Evolutionary conservation across 1,140 invertebrate genomes (phyloP).

Genomic region (Drosophila bocki): DNA sequence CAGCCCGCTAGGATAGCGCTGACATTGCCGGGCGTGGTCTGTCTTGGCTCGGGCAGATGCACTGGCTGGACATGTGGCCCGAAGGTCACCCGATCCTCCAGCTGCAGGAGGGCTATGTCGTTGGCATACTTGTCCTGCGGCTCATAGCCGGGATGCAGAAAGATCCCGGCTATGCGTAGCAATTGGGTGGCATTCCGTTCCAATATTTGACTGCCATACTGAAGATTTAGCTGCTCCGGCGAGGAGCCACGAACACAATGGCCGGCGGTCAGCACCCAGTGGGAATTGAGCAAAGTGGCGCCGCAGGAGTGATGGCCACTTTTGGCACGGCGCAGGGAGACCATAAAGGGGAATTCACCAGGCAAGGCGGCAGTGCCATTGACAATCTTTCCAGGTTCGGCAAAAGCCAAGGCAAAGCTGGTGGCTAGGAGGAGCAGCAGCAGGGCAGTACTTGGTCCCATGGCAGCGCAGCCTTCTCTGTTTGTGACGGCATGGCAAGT

Average conservation of each 20-base stretch:
- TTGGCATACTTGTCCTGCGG: conserved; percentile 64
- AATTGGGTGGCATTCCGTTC: conserved; percentile 57
- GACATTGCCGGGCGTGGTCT: conserved; percentile 36
- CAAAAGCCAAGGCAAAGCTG: background rate
- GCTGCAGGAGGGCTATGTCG: conserved; percentile 70
- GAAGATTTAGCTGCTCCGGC: conserved; percentile 53
- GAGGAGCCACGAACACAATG: conserved; percentile 63
- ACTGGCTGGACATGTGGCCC: conserved; percentile 54
- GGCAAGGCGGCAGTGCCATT: conserved; percentile 64
- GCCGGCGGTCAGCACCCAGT: conserved; percentile 76
- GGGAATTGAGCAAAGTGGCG: conserved; percentile 69
- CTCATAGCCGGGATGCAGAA: conserved; percentile 74
- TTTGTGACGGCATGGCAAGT: background rate
- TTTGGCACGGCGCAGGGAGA: conserved; percentile 66
- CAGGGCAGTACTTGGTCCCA: conserved; percentile 4
- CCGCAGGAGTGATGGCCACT: conserved; percentile 79
- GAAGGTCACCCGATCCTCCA: conserved; percentile 34
- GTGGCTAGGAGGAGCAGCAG: conserved; percentile 6
- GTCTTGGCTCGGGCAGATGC: conserved; percentile 55
- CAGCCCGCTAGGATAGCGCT: conserved; percentile 70
- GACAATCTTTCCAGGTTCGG: conserved; percentile 65
- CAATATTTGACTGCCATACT: conserved; percentile 66
- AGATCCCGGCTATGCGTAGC: conserved; percentile 50
- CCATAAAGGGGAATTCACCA: conserved; percentile 72
- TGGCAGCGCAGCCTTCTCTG: conserved; percentile 2